A percentile compares a stretch with the other conserved stretches of the same genome.
phyloP scores from a whole-genome alignment of 2,113 vertebrate species.

The Chloropsis hardwickii region DNA sequence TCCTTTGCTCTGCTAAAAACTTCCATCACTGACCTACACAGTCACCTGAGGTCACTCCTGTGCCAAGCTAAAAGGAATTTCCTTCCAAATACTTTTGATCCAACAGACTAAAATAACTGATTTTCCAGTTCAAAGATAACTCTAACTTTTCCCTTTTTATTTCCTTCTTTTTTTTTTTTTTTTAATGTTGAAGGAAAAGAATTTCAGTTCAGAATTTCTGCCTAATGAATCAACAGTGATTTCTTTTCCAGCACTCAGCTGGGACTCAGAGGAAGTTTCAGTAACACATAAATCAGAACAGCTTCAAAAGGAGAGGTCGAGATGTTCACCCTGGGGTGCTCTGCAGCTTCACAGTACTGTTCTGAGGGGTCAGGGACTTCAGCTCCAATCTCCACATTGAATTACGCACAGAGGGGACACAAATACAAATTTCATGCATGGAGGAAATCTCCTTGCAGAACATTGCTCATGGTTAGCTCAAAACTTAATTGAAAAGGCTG shows the following conservation, averaged over 20 bases:
- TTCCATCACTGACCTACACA: background rate
- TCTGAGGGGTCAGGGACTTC: background rate
- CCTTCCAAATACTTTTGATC: background rate
- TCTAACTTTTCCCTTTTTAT: background rate
- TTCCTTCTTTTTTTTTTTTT: background rate
- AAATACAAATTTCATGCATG: background rate
- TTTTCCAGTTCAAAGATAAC: background rate
- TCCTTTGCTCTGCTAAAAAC: background rate
- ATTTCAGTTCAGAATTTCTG: background rate
- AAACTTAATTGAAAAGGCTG: background rate
- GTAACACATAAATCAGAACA: background rate
- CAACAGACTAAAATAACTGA: background rate
- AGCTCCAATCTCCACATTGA: background rate
- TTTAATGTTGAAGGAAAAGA: background rate
- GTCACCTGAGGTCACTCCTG: background rate
- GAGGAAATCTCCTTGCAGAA: background rate
- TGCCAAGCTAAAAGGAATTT: background rate
- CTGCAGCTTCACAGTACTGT: background rate
- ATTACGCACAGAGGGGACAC: background rate
- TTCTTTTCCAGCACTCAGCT: background rate
- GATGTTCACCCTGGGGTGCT: background rate
- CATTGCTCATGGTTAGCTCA: background rate
- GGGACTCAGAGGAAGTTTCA: background rate
- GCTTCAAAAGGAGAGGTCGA: background rate
- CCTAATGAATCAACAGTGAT: background rate